These are phyloP conservation scores for Leiothrix lutea DNA, from an alignment of 2,113 vertebrate species.

Conservation along the genomic window DNA sequence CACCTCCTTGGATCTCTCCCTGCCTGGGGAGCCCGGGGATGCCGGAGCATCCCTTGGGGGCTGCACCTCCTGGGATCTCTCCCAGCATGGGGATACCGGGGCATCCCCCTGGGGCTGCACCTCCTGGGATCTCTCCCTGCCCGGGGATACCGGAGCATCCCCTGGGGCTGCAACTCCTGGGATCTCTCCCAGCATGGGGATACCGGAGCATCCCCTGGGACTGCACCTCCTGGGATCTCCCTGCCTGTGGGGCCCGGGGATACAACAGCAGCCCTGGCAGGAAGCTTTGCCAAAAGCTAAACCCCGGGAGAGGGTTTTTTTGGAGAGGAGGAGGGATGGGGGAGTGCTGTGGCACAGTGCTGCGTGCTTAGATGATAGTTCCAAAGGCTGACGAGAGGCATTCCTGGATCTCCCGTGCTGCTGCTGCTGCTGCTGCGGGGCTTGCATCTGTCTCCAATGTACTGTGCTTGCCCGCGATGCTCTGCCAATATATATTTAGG, in stretches of 20 bases:
- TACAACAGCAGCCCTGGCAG: not conserved
- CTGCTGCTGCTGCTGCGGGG: not conserved
- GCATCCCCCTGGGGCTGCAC: not conserved
- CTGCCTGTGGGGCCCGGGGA: not conserved
- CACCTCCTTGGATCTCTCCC: too few relatives aligned
- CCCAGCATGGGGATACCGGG: not conserved
- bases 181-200: rapidly evolving
- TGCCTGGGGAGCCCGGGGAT: too few relatives aligned
- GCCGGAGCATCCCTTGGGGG: too few relatives aligned
- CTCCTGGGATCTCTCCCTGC: not conserved
- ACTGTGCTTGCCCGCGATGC: not conserved
- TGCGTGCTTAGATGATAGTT: not conserved
- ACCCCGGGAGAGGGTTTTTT: not conserved
- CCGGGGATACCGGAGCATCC: rapidly evolving
- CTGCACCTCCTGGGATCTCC: constrained; percentile 22
- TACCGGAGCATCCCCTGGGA: not conserved
- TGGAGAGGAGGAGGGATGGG: not conserved
- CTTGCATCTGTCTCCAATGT: not conserved
- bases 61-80: too few relatives aligned
- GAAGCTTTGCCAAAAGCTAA: not conserved
- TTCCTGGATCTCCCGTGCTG: rapidly evolving
- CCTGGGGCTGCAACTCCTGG: too few relatives aligned
- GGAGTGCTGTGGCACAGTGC: not conserved
- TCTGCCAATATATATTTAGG: not conserved
- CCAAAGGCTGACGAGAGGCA: not conserved